Conservation (phyloP, 2,888 invertebrate species). For the Resseliella maxima region DNA sequence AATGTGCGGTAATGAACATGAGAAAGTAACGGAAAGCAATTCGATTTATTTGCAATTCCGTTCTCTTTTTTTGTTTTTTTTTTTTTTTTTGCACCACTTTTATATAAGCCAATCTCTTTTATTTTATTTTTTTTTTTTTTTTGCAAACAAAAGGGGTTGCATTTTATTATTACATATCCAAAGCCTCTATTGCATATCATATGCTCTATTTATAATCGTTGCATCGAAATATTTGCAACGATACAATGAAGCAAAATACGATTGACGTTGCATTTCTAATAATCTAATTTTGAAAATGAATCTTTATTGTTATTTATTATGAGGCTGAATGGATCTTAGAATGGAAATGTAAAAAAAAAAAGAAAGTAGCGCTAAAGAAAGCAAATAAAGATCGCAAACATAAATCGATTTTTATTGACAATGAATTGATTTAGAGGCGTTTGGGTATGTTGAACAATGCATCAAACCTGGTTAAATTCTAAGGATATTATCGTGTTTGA, state of each 20-base stretch:
- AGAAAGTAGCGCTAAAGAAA: not conserved
- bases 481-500: too few relatives aligned
- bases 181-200: not conserved
- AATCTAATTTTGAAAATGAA: not conserved
- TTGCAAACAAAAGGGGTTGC: slow-evolving; percentile 25
- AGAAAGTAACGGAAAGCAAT: slow-evolving; percentile 4
- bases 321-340: not conserved
- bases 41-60: not conserved
- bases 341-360: not conserved
- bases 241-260: not conserved
- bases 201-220: slow-evolving; percentile 8
- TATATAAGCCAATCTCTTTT: not conserved
- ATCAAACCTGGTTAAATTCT: slow-evolving; percentile 11
- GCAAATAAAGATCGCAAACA: slow-evolving; percentile 36
- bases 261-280: not conserved
- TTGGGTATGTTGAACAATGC: slow-evolving; percentile 32
- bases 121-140: not conserved
- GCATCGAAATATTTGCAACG: not conserved
- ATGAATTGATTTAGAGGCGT: slow-evolving; percentile 33
- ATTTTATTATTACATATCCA: not conserved
- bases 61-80: not conserved
- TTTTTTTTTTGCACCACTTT: not conserved
- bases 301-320: slow-evolving; percentile 26
- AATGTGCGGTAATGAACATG: not conserved
- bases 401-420: slow-evolving; percentile 23